These are phyloP conservation scores for Aspiorhynchus laticeps DNA, from an alignment of 2,113 vertebrate species.

Conservation along the genomic window DNA sequence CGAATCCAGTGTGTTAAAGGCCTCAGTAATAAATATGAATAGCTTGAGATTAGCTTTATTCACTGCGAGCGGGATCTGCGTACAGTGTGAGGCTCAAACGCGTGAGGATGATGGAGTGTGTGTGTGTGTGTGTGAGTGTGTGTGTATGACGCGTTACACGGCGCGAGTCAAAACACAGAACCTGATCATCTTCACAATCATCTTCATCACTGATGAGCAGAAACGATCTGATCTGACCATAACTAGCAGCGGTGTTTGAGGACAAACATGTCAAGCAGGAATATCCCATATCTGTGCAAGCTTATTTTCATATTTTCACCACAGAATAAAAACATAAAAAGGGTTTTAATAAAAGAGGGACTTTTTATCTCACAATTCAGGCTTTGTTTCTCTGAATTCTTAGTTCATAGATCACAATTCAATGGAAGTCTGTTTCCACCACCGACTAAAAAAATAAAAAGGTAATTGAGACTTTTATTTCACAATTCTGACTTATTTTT, in stretches of 20 bases:
- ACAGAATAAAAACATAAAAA: background rate
- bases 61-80: background rate
- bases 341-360: no score
- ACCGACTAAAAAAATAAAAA: no score
- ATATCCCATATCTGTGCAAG: background rate
- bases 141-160: no score
- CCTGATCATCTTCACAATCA: no score
- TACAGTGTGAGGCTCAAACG: background rate
- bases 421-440: background rate
- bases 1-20: constrained; percentile 77
- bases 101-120: no score
- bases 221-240: background rate
- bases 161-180: no score
- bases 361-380: no score
- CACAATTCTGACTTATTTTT: no score
- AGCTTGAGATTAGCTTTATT: background rate
- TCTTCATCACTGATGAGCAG: background rate
- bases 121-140: no score
- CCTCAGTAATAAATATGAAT: constrained; percentile 62
- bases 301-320: background rate
- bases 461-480: no score
- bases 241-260: background rate
- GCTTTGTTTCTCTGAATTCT: no score
- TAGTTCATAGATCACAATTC: no score
- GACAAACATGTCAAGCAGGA: background rate